phyloP scores from a whole-genome alignment of 2,888 invertebrate species.

The Nomada hirtipes region DNA sequence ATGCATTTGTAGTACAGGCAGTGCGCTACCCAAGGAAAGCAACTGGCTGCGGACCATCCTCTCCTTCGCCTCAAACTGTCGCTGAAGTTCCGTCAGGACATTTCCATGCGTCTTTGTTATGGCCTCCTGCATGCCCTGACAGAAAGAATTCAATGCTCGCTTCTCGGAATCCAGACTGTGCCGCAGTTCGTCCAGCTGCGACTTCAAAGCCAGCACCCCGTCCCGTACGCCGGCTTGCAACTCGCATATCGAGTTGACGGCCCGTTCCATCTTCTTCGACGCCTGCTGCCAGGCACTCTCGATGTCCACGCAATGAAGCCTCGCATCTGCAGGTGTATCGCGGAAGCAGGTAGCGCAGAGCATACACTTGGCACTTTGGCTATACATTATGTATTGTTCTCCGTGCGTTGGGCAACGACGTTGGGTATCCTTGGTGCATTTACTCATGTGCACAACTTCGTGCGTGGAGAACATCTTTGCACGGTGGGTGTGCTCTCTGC shows the following conservation, averaged over 20 bases:
- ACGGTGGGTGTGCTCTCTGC: constrained; percentile 90
- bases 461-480: constrained; percentile 92
- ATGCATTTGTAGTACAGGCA: constrained; percentile 90
- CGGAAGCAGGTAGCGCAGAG: constrained; percentile 91
- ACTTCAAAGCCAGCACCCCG: constrained; percentile 88
- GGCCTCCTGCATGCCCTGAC: constrained; percentile 88
- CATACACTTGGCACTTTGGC: constrained; percentile 89
- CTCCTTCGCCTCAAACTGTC: constrained; percentile 87
- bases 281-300: constrained; percentile 91
- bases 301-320: constrained; percentile 90
- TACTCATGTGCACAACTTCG: constrained; percentile 90
- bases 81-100: constrained; percentile 88
- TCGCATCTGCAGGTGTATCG: constrained; percentile 88
- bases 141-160: constrained; percentile 88
- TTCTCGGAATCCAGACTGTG: constrained; percentile 88
- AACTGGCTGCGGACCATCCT: constrained; percentile 86
- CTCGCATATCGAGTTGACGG: constrained; percentile 85
- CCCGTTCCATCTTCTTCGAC: constrained; percentile 89
- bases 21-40: constrained; percentile 86
- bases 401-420: constrained; percentile 89
- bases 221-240: constrained; percentile 89
- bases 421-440: constrained; percentile 89
- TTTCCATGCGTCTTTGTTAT: constrained; percentile 88
- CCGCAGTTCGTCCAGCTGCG: constrained; percentile 88
- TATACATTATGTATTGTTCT: constrained; percentile 91